phyloP scores from a whole-genome alignment of 2,797 vertebrate species.

The Chanos chanos region DNA sequence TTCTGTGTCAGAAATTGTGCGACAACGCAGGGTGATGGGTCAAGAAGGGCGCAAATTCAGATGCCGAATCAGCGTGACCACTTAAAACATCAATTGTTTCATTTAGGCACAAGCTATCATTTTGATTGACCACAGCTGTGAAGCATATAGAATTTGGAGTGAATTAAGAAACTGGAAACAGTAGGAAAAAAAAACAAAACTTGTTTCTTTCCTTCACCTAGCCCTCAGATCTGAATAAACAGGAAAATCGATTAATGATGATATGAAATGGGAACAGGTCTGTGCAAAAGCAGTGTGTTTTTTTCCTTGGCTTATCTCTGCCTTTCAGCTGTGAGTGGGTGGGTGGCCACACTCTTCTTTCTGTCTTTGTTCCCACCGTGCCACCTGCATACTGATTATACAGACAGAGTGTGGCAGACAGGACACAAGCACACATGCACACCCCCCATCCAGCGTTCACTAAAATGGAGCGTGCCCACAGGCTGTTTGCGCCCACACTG shows the following conservation, averaged over 20 bases:
- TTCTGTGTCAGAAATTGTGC: no score
- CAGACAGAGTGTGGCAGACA: constrained; percentile 38
- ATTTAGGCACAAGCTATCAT: no score
- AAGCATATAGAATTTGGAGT: not conserved
- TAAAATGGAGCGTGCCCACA: constrained; percentile 31
- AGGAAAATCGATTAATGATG: constrained; percentile 38
- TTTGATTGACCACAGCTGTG: no score
- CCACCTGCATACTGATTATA: constrained; percentile 63
- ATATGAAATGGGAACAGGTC: constrained; percentile 35
- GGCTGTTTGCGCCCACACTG: constrained; percentile 39
- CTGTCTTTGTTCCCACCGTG: constrained; percentile 46
- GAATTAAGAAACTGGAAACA: not conserved
- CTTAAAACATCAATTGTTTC: no score
- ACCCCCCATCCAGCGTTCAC: not conserved
- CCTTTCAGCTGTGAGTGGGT: constrained; percentile 59
- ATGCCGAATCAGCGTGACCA: no score
- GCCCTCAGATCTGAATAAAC: constrained; percentile 29
- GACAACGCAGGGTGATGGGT: no score
- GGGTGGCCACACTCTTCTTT: constrained; percentile 42
- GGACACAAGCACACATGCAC: constrained; percentile 32
- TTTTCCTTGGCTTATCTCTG: constrained; percentile 62
- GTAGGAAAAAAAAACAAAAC: constrained; percentile 1
- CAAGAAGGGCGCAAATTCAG: no score
- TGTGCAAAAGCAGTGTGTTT: constrained; percentile 36
- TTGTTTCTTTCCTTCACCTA: constrained; percentile 4